A percentile compares a stretch with the other conserved stretches of the same genome.
phyloP scores from a whole-genome alignment of 2,797 vertebrate genomes.

The Neosalanx taihuensis region DNA sequence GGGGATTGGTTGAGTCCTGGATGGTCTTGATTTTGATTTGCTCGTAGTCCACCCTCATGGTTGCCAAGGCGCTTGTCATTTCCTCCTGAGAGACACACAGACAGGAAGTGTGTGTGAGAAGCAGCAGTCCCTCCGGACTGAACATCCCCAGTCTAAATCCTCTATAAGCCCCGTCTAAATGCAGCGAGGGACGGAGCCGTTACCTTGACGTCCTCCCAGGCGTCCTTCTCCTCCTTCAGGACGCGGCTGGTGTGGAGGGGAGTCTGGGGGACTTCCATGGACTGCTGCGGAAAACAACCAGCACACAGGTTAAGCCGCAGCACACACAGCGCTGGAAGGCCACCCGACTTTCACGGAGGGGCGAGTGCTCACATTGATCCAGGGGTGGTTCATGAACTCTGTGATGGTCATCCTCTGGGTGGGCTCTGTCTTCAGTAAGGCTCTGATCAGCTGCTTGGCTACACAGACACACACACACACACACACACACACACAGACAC shows the following conservation, averaged over 20 bases:
- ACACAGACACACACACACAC: constrained; percentile 23
- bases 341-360: background rate
- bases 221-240: constrained; percentile 91
- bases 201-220: constrained; percentile 98
- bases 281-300: constrained; percentile 74
- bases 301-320: background rate
- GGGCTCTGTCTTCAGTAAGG: constrained; percentile 94
- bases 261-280: constrained; percentile 94
- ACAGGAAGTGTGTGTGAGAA: too few relatives aligned
- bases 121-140: background rate
- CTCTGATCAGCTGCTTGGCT: constrained; percentile 95
- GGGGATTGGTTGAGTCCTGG: constrained; percentile 90
- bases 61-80: constrained; percentile 98
- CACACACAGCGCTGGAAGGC: background rate
- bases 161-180: background rate
- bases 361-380: constrained; percentile 88
- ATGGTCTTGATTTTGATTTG: constrained; percentile 99
- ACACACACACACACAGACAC: background rate
- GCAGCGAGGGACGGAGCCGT: constrained; percentile 20
- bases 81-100: constrained; percentile 82
- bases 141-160: background rate
- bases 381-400: constrained; percentile 98
- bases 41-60: constrained; percentile 97
- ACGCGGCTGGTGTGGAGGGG: constrained; percentile 97
- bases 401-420: constrained; percentile 97